Conservation (phyloP, 2,797 vertebrate genomes). For the Chelmon rostratus region DNA sequence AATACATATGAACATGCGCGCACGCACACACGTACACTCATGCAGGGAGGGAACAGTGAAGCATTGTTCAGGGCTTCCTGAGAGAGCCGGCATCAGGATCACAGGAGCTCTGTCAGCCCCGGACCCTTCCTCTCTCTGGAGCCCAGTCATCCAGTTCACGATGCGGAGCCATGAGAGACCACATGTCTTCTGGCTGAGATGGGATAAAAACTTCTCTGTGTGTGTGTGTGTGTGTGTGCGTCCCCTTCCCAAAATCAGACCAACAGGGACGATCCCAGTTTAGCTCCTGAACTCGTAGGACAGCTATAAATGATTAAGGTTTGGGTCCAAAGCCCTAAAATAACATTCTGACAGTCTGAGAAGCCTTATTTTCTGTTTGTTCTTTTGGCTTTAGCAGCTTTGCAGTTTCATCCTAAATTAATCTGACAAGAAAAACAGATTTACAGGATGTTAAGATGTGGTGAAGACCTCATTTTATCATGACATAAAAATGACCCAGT, state of each 20-base stretch:
- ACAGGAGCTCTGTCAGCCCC: slow-evolving; percentile 69
- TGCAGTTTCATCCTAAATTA: not conserved
- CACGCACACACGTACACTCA: slow-evolving; percentile 30
- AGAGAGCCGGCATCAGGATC: slow-evolving; percentile 72
- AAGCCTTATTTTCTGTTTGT: not conserved
- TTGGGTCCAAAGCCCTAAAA: slow-evolving; percentile 24
- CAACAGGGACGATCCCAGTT: slow-evolving; percentile 27
- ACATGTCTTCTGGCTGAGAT: slow-evolving; percentile 25
- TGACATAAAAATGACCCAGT: too few relatives aligned
- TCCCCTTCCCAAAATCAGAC: slow-evolving; percentile 9
- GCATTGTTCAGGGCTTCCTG: slow-evolving; percentile 81
- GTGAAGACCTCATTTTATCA: too few relatives aligned
- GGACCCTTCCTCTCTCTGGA: slow-evolving; percentile 51
- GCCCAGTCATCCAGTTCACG: slow-evolving; percentile 44
- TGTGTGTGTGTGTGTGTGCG: slow-evolving; percentile 29
- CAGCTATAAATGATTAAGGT: slow-evolving; percentile 2
- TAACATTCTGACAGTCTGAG: slow-evolving; percentile 17
- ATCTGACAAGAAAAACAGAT: not conserved
- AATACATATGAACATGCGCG: slow-evolving; percentile 35
- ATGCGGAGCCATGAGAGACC: slow-evolving; percentile 43
- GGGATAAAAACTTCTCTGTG: not conserved
- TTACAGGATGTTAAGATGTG: not conserved
- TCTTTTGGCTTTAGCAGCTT: not conserved
- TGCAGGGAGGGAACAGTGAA: slow-evolving; percentile 72
- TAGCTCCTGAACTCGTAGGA: slow-evolving; percentile 22